Conservation (phyloP, 2,113 vertebrate genomes). For the Ardeotis arabs region DNA sequence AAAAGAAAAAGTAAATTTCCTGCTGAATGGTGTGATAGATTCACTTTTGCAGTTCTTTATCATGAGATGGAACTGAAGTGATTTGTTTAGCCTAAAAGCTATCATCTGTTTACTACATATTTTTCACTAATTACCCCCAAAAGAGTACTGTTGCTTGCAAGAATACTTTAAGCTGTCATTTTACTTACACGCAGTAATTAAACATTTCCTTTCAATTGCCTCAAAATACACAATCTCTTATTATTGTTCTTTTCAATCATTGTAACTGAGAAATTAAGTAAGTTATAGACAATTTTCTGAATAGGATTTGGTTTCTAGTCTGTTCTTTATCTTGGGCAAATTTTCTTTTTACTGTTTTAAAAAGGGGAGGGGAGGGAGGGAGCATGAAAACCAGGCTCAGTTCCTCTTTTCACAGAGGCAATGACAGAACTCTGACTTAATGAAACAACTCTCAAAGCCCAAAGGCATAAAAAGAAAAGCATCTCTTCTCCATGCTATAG, state of each 20-base stretch:
- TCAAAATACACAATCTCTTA: constrained; percentile 21
- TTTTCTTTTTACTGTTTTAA: background rate
- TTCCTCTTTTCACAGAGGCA: background rate
- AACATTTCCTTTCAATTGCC: constrained; percentile 39
- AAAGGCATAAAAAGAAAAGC: background rate
- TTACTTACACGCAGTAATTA: constrained; percentile 40
- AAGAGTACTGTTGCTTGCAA: constrained; percentile 24
- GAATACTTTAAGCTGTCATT: constrained; percentile 45
- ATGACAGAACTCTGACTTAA: background rate
- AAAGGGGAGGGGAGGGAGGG: background rate
- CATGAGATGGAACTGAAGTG: background rate
- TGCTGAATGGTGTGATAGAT: background rate
- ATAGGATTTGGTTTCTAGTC: background rate
- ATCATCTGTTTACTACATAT: constrained; percentile 12
- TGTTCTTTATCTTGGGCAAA: background rate
- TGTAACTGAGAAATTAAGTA: constrained; percentile 54
- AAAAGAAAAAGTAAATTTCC: background rate
- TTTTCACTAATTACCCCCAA: constrained; percentile 36
- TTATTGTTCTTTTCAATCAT: constrained; percentile 43
- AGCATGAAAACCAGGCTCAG: background rate
- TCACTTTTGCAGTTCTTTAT: background rate
- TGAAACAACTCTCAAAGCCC: background rate
- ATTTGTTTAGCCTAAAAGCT: constrained; percentile 33
- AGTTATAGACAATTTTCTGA: constrained; percentile 30
- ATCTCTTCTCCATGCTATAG: background rate